Evolutionary conservation across 35 echinoderm and acorn worm genomes (phyloP).

Genomic region (Stichopus chloronotus): DNA sequence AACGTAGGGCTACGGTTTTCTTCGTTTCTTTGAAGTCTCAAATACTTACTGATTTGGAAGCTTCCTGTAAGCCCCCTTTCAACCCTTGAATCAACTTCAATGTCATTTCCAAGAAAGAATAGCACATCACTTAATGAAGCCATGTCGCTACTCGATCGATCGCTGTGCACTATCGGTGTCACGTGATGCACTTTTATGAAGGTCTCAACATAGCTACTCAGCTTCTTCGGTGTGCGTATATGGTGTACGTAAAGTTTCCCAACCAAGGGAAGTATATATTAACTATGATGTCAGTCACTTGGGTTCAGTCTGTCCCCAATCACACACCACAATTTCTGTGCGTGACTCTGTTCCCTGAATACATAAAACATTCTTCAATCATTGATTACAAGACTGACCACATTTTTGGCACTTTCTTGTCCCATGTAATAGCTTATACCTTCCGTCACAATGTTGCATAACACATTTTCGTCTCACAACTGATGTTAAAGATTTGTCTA

Average conservation of each 20-base stretch:
- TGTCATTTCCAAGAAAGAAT: too few species aligned
- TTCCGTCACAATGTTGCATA: background rate
- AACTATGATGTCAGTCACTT: background rate
- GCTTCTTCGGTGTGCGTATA: too few species aligned
- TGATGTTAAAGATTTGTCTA: background rate
- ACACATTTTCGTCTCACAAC: background rate
- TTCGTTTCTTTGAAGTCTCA: too few species aligned
- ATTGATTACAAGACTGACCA: constrained; percentile 1
- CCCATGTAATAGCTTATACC: background rate
- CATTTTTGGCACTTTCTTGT: constrained; percentile 11
- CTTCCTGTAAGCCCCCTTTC: background rate
- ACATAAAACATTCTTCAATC: constrained; percentile 3
- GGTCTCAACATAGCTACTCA: too few species aligned
- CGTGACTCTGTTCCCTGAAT: background rate
- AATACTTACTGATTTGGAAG: background rate
- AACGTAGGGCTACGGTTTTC: too few species aligned
- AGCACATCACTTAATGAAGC: too few species aligned
- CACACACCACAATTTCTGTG: background rate
- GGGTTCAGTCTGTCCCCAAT: background rate
- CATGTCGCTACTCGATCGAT: too few species aligned
- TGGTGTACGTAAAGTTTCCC: too few species aligned
- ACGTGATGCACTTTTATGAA: too few species aligned
- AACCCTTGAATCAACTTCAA: too few species aligned
- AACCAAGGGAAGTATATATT: too few species aligned
- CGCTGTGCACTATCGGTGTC: too few species aligned